Evolutionary conservation across 2,888 invertebrate species (phyloP).

Genomic region (Arge pagana): DNA sequence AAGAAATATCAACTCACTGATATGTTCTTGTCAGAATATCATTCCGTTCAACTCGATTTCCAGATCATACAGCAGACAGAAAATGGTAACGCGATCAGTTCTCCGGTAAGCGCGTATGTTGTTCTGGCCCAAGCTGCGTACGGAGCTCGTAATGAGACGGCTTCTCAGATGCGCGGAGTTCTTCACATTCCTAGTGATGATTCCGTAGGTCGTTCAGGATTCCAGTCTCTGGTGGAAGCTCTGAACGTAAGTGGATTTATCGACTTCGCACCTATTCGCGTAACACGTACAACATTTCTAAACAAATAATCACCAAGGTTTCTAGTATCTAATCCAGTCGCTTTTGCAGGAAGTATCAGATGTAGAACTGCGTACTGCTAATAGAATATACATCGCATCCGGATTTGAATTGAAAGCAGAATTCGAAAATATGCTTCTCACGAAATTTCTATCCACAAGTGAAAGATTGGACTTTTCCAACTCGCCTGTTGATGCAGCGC

Average conservation of each 20-base stretch:
- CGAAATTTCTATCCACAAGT: conserved; percentile 68
- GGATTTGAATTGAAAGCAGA: conserved; percentile 58
- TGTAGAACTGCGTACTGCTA: conserved; percentile 71
- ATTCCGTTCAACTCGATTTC: too few species aligned
- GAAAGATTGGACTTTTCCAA: conserved; percentile 67
- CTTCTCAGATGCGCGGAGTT: conserved; percentile 35
- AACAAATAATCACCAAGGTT: too few species aligned
- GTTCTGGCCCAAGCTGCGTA: conserved; percentile 48
- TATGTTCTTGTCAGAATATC: too few species aligned
- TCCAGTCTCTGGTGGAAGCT: conserved; percentile 36
- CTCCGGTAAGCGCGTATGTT: conserved; percentile 51
- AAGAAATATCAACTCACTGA: too few species aligned
- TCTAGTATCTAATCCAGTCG: conserved; percentile 18
- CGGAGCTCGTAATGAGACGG: conserved; percentile 45
- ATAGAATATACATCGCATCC: conserved; percentile 71
- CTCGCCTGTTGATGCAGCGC: conserved; percentile 56
- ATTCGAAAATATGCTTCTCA: conserved; percentile 64
- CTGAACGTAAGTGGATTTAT: conserved; percentile 38
- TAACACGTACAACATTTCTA: too few species aligned
- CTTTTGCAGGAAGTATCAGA: conserved; percentile 54
- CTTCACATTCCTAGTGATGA: conserved; percentile 40
- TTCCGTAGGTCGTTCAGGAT: conserved; percentile 32
- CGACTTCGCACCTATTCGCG: not conserved
- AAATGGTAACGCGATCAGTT: conserved; percentile 45
- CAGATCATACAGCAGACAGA: too few species aligned